phyloP scores from a whole-genome alignment of 2,888 invertebrate genomes.

The Stratiomys singularior region DNA sequence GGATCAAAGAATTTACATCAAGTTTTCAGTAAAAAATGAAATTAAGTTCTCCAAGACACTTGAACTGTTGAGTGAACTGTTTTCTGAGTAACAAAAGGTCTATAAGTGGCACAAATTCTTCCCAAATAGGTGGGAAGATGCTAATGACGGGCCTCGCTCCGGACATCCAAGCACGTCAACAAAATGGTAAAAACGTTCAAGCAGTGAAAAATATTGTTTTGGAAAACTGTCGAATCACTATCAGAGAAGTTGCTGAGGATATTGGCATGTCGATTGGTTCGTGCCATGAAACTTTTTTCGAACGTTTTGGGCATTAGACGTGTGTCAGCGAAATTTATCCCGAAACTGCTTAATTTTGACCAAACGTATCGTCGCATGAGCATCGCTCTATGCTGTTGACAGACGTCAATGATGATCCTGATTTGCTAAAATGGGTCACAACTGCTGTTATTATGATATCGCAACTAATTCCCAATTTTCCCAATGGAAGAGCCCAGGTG shows the following conservation, averaged over 20 bases:
- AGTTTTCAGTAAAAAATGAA: too few species aligned
- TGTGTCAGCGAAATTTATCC: neutral
- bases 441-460: neutral
- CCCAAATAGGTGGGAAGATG: too few species aligned
- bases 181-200: neutral
- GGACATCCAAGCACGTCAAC: too few species aligned
- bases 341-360: neutral
- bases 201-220: conserved; percentile 4
- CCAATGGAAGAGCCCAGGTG: neutral
- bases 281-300: conserved; percentile 13
- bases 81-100: too few species aligned
- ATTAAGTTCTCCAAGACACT: too few species aligned
- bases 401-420: neutral
- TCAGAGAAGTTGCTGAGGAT: conserved; percentile 17
- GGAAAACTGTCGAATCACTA: conserved; percentile 1
- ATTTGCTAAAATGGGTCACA: neutral
- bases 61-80: too few species aligned
- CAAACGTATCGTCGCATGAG: too few species aligned
- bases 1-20: too few species aligned
- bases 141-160: too few species aligned
- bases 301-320: neutral
- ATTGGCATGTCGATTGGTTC: neutral
- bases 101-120: too few species aligned
- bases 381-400: neutral
- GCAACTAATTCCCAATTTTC: conserved; percentile 6